These are phyloP conservation scores for Erpobdella octoculata DNA, from an alignment of 2,888 invertebrate species.

Conservation along the genomic window DNA sequence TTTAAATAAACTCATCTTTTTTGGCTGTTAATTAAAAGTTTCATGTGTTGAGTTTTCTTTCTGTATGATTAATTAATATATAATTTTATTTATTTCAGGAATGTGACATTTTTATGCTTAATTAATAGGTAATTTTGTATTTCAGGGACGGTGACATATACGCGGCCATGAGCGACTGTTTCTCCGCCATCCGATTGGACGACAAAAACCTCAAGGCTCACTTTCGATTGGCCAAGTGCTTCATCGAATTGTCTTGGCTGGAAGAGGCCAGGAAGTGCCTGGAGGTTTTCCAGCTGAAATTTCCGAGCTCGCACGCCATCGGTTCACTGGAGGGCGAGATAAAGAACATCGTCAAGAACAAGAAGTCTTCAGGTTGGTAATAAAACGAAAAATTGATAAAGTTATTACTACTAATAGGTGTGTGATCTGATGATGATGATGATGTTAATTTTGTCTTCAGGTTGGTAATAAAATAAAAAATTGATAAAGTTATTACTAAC, in stretches of 20 bases:
- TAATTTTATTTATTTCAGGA: too few species aligned
- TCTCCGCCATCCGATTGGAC: constrained; percentile 70
- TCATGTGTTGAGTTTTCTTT: too few species aligned
- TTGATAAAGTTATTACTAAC: too few species aligned
- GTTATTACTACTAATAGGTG: too few species aligned
- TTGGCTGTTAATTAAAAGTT: not conserved
- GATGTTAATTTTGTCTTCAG: not conserved
- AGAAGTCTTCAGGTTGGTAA: not conserved
- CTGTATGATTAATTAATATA: too few species aligned
- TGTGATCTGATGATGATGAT: not conserved
- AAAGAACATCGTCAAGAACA: constrained; percentile 45
- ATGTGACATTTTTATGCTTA: too few species aligned
- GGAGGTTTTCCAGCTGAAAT: constrained; percentile 61
- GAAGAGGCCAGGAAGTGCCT: constrained; percentile 62
- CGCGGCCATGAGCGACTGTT: constrained; percentile 82
- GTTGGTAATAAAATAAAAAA: not conserved
- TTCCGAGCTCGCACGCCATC: constrained; percentile 59
- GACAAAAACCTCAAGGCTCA: constrained; percentile 64
- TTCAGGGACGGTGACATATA: constrained; percentile 85
- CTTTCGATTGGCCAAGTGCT: constrained; percentile 68
- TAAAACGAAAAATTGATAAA: too few species aligned
- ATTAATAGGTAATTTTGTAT: too few species aligned
- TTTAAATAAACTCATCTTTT: not conserved
- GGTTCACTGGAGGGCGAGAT: constrained; percentile 54
- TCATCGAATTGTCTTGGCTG: constrained; percentile 66